These are phyloP conservation scores for Agrotis segetum DNA, from an alignment of 2,888 invertebrate species.

Conservation along the genomic window DNA sequence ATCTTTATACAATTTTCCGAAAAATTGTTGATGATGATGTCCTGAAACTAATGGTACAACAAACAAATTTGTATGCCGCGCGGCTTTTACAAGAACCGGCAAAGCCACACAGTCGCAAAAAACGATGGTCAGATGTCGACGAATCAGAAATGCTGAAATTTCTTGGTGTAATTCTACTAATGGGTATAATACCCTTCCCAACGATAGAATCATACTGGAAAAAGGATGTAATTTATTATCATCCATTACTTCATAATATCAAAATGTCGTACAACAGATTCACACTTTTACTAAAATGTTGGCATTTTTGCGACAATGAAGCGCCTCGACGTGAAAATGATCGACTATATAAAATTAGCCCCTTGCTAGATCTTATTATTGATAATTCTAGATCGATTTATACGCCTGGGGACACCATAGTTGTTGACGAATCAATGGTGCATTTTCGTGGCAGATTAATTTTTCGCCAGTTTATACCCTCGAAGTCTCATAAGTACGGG, in stretches of 20 bases:
- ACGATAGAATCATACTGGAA: constrained; percentile 52
- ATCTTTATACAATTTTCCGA: constrained; percentile 8
- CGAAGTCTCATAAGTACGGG: constrained; percentile 54
- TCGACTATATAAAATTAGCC: constrained; percentile 40
- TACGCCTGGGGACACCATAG: constrained; percentile 39
- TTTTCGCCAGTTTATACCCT: constrained; percentile 49
- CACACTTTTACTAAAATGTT: constrained; percentile 7
- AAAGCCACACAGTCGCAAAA: constrained; percentile 3
- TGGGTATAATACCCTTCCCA: constrained; percentile 39
- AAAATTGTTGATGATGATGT: constrained; percentile 2
- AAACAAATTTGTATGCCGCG: constrained; percentile 27
- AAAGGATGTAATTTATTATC: constrained; percentile 45
- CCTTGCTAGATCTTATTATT: constrained; percentile 41
- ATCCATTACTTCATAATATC: constrained; percentile 49
- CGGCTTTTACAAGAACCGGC: constrained; percentile 4
- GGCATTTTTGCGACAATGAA: constrained; percentile 46
- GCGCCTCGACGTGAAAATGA: constrained; percentile 33
- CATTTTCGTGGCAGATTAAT: constrained; percentile 41
- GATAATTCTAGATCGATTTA: constrained; percentile 41
- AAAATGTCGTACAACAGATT: constrained; percentile 46
- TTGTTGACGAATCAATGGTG: constrained; percentile 56
- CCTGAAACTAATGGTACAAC: constrained; percentile 24
- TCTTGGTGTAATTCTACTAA: constrained; percentile 22
- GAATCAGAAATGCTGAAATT: constrained; percentile 7
- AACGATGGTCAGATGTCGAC: constrained; percentile 10